These are phyloP conservation scores for Aphaenogaster ashmeadi DNA, from an alignment of 1,140 invertebrate species.

Conservation along the genomic window DNA sequence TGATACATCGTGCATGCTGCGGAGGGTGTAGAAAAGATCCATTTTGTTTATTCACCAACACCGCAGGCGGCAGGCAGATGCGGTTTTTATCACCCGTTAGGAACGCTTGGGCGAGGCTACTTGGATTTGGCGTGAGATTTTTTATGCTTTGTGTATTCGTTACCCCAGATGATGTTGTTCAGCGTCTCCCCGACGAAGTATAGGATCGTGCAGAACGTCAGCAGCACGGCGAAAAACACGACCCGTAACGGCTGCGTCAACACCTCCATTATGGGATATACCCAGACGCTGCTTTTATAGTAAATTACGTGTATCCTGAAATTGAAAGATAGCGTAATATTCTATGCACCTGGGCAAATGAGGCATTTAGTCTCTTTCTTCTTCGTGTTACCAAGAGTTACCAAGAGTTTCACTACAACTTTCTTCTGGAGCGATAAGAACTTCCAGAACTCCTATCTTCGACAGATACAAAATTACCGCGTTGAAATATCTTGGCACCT, in stretches of 20 bases:
- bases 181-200: slow-evolving; percentile 91
- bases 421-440: not conserved
- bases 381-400: not conserved
- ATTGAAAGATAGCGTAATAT: slow-evolving; percentile 36
- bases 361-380: not conserved
- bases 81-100: slow-evolving; percentile 72
- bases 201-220: slow-evolving; percentile 88
- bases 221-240: slow-evolving; percentile 90
- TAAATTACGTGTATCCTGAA: slow-evolving; percentile 92
- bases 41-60: slow-evolving; percentile 81
- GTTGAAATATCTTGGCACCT: not conserved
- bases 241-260: slow-evolving; percentile 91
- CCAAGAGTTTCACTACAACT: not conserved
- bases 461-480: not conserved
- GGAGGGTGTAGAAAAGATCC: slow-evolving; percentile 47
- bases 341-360: not conserved
- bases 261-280: slow-evolving; percentile 94
- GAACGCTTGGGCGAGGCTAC: slow-evolving; percentile 80
- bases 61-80: slow-evolving; percentile 65
- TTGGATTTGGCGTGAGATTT: slow-evolving; percentile 83
- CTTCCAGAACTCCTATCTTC: not conserved
- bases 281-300: slow-evolving; percentile 92
- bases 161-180: slow-evolving; percentile 91
- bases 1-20: slow-evolving; percentile 61
- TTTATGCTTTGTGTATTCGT: slow-evolving; percentile 87